phyloP scores from a whole-genome alignment of 2,888 invertebrate genomes.

The Lithophane ornitopus region DNA sequence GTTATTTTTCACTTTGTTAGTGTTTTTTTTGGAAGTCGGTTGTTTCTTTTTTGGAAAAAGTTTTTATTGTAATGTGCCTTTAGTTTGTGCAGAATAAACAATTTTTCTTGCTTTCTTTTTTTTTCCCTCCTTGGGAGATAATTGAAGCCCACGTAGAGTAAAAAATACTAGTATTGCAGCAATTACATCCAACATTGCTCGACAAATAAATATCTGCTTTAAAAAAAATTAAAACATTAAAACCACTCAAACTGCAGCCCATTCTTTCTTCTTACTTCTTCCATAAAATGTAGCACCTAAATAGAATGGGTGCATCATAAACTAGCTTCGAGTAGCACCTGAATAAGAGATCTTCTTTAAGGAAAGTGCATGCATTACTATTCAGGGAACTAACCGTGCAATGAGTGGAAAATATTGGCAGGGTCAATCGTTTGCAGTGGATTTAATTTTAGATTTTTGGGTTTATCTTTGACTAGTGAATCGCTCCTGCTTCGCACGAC shows the following conservation, averaged over 20 bases:
- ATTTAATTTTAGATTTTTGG: slow-evolving; percentile 19
- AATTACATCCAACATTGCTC: background rate
- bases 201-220: background rate
- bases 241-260: background rate
- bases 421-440: slow-evolving; percentile 8
- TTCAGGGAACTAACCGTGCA: slow-evolving; percentile 62
- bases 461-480: too few relatives aligned
- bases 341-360: slow-evolving; percentile 69
- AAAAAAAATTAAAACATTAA: background rate
- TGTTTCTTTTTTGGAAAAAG: too few relatives aligned
- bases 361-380: slow-evolving; percentile 75
- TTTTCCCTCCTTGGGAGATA: too few relatives aligned
- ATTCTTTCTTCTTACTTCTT: slow-evolving; percentile 8
- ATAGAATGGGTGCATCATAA: slow-evolving; percentile 49
- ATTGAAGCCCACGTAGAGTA: background rate
- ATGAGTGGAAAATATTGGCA: slow-evolving; percentile 43
- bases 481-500: too few relatives aligned
- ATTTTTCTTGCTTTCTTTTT: too few relatives aligned
- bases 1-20: too few relatives aligned
- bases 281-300: slow-evolving; percentile 44
- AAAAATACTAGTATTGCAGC: background rate
- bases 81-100: too few relatives aligned
- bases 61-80: too few relatives aligned
- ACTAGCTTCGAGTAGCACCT: slow-evolving; percentile 53
- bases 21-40: too few relatives aligned